A percentile compares a stretch with the other conserved stretches of the same genome.
phyloP scores from a whole-genome alignment of 2,113 vertebrate genomes.

The Bothrops jararaca region DNA sequence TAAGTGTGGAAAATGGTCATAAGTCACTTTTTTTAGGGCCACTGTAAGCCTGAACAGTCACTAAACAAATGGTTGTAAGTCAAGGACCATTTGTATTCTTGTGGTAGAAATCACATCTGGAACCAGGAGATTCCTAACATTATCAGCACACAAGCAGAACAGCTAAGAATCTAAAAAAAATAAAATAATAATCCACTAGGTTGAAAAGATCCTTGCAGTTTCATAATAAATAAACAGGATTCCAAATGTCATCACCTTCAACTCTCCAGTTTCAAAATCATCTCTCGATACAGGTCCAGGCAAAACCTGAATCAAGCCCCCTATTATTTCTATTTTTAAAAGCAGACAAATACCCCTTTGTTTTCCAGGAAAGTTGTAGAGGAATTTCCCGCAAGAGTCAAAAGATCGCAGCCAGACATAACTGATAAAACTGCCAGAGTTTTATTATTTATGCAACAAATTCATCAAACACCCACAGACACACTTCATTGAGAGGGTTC shows the following conservation, averaged over 20 bases:
- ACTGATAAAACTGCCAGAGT: not conserved
- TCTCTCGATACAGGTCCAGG: not conserved
- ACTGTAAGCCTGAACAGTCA: not conserved
- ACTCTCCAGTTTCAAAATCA: not conserved
- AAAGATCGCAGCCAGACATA: not conserved
- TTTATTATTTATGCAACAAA: constrained; percentile 5
- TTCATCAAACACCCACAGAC: not conserved
- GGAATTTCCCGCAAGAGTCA: not conserved
- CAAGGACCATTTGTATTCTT: not conserved
- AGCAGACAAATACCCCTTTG: not conserved
- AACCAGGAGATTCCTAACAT: not conserved
- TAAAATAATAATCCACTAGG: not conserved
- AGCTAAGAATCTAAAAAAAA: not conserved
- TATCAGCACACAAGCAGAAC: not conserved
- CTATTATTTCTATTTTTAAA: not conserved
- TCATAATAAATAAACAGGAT: not conserved
- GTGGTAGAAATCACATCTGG: not conserved
- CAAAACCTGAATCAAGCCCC: not conserved
- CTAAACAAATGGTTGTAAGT: not conserved
- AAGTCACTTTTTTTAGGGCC: no score
- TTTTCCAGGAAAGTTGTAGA: not conserved
- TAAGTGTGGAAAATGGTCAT: no score
- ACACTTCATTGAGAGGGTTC: not conserved
- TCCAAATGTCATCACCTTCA: not conserved
- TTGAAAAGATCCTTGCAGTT: not conserved